Percentiles rank a stretch among this genome's conserved stretches.
phyloP scores from a whole-genome alignment of 2,888 invertebrate species.

The Phrixothrix hirtus region DNA sequence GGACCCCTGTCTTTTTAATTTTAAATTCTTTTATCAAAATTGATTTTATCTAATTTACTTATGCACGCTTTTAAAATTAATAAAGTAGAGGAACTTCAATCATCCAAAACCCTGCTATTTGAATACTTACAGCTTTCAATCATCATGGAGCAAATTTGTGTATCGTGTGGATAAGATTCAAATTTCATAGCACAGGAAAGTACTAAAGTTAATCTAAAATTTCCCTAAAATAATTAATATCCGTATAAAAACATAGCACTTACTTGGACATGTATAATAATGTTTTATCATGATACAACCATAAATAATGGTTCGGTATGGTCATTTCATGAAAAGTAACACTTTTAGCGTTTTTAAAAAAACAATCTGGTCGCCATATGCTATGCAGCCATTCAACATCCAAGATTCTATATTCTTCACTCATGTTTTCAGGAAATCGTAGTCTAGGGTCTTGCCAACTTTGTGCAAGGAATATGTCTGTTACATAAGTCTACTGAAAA shows the following conservation, averaged over 20 bases:
- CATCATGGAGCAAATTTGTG: conserved; percentile 92
- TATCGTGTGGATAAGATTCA: conserved; percentile 91
- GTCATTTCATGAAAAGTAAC: conserved; percentile 94
- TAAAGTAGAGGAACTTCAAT: no score
- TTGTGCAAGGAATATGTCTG: conserved; percentile 90
- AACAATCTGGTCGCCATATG: conserved; percentile 92
- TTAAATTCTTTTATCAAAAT: no score
- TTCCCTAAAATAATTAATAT: not conserved
- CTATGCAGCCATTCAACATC: conserved; percentile 89
- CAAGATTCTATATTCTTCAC: conserved; percentile 85
- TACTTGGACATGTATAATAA: conserved; percentile 91
- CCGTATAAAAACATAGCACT: conserved; percentile 44
- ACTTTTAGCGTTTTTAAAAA: conserved; percentile 92
- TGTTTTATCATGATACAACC: conserved; percentile 90
- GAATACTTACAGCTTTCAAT: conserved; percentile 85
- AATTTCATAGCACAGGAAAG: conserved; percentile 94
- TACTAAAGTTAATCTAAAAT: conserved; percentile 79
- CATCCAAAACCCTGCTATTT: no score
- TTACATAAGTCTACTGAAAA: conserved; percentile 80
- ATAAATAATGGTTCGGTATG: conserved; percentile 90
- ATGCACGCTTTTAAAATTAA: no score
- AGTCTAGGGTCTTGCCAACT: conserved; percentile 90
- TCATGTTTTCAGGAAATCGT: conserved; percentile 90
- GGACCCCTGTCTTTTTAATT: no score
- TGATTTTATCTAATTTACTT: no score